Evolutionary conservation across 2,797 vertebrate genomes (phyloP), one percentile per base, ranked within the genome.

Genomic region (Argyrosomus regius): DNA sequence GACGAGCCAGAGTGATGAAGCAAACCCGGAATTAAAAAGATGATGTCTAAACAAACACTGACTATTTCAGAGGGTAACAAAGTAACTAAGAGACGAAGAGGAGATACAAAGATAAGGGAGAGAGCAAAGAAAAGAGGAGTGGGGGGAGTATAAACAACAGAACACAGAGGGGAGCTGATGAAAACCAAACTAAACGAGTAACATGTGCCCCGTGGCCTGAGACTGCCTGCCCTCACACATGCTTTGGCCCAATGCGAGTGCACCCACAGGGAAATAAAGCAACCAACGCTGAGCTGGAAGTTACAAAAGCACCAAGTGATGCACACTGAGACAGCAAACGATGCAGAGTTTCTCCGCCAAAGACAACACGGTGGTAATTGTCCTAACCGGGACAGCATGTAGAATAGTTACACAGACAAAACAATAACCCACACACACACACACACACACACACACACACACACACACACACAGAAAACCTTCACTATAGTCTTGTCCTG

Each of bases 121-220:
- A 87, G 75, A 81, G 78, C 76, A 78, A 78, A 85, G 73, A 82
- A 82, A 84, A 77, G 78, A 85, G 75, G 39, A 71, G 78, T 53
- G 70, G 81, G 83, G 85, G 80, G 35, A 89, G 85, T 75, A 88
- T 86, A 90, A 93, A 93, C 92, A 93, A 81, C 80, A 89, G 85
- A 86, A 67, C 85, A 82, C 88, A 86, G 88, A 85, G 89, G 82
- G 90, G 84, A 90, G 91, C 81, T 83, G 91, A 91, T 91, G 86
- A 91, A 93, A 93, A 91, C 87, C 88, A 88, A 92, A 92, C 85
- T 89, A 93, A 93, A 94, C 89, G 75, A 89, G 83, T 89, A 92
- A 91, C 92, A 93, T 93, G 91, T 92, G 93, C 87, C 88, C 83
- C 11, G 7, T 20, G 80, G 81, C 83, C 84, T 87, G 86, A 82